Percentiles rank a stretch among this genome's conserved stretches.
phyloP scores from a whole-genome alignment of 2,888 invertebrate species.

The Allygus modestus region DNA sequence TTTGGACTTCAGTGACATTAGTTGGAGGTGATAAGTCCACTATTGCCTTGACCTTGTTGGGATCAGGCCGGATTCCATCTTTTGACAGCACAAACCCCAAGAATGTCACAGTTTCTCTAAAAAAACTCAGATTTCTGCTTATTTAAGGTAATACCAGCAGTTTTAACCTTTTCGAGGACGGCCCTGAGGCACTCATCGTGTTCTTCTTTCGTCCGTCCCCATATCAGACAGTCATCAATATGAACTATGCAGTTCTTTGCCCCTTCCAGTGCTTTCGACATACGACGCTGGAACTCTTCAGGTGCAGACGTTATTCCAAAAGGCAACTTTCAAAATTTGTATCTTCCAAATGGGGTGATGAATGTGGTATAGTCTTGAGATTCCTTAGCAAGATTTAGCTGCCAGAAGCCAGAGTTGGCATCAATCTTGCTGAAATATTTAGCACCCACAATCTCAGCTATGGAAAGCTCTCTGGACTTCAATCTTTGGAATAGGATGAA shows the following conservation, averaged over 20 bases:
- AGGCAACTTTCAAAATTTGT: conserved; percentile 68
- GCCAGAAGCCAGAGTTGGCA: conserved; percentile 70
- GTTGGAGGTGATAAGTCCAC: background rate
- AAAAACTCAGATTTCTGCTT: no score
- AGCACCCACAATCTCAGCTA: conserved; percentile 46
- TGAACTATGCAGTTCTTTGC: no score
- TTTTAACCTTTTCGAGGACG: conserved; percentile 51
- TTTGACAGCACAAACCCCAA: background rate
- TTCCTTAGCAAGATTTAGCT: conserved; percentile 32
- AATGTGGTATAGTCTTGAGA: conserved; percentile 68
- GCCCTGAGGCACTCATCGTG: conserved; percentile 48
- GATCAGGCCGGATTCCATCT: background rate
- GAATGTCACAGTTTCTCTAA: background rate
- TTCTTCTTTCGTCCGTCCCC: conserved; percentile 59
- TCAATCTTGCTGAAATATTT: conserved; percentile 70
- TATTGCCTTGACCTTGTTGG: background rate
- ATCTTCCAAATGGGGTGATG: conserved; percentile 69
- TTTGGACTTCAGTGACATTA: background rate
- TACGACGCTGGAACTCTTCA: conserved; percentile 58
- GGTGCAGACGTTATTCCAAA: conserved; percentile 67
- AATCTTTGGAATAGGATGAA: conserved; percentile 49
- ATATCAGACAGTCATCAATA: conserved; percentile 64
- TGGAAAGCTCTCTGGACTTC: conserved; percentile 6
- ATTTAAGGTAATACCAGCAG: no score
- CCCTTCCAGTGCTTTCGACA: no score